A percentile compares a stretch with the other conserved stretches of the same genome.
phyloP scores from a whole-genome alignment of 2,888 invertebrate species.

The Apoda limacodes region DNA sequence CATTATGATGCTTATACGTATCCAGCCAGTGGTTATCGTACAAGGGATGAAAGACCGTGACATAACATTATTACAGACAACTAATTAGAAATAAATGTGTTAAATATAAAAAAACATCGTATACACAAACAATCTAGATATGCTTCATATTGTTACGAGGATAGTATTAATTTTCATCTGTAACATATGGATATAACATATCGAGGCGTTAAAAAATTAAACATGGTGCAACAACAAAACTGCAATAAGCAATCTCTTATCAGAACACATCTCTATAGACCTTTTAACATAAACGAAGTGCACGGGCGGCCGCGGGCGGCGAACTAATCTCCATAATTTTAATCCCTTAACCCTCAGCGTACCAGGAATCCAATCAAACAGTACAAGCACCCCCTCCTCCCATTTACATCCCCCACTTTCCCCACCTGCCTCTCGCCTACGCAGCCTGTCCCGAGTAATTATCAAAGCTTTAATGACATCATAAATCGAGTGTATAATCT shows the following conservation, averaged over 20 bases:
- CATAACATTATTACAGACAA: too few relatives aligned
- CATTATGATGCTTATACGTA: too few relatives aligned
- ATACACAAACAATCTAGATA: too few relatives aligned
- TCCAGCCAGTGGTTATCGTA: constrained; percentile 24
- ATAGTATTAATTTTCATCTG: too few relatives aligned
- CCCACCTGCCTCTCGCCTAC: constrained; percentile 54
- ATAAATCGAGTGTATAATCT: constrained; percentile 72
- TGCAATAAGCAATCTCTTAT: constrained; percentile 69
- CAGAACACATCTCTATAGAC: constrained; percentile 60
- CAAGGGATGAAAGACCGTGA: constrained; percentile 18
- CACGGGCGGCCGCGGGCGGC: constrained; percentile 61
- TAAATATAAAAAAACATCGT: too few relatives aligned
- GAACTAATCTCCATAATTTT: constrained; percentile 71
- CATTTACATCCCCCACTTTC: constrained; percentile 24
- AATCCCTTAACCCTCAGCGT: constrained; percentile 68
- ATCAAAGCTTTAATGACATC: constrained; percentile 72
- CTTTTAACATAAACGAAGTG: constrained; percentile 67
- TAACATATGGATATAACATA: constrained; percentile 3
- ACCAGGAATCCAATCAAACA: constrained; percentile 70
- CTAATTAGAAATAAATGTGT: too few relatives aligned
- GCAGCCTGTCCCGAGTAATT: constrained; percentile 72
- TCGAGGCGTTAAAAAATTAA: constrained; percentile 49
- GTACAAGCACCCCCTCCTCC: constrained; percentile 54
- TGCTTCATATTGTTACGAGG: too few relatives aligned
- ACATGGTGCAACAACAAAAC: constrained; percentile 57